Percentiles rank a stretch among this genome's conserved stretches.
These are phyloP conservation scores for Nebria ingens DNA, from an alignment of 1,140 invertebrate genomes.

Conservation along the genomic window DNA sequence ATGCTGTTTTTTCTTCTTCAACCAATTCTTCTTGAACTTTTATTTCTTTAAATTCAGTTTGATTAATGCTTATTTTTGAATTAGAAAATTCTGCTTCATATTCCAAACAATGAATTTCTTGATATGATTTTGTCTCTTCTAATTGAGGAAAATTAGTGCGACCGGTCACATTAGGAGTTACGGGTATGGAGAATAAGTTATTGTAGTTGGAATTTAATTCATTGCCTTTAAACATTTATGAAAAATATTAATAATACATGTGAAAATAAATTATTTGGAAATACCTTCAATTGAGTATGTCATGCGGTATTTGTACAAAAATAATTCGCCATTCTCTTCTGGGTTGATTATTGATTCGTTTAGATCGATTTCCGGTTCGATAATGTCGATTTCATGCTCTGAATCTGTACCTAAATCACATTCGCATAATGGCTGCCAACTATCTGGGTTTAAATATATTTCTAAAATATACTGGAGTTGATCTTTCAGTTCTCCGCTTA, in stretches of 20 bases:
- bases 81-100: not conserved
- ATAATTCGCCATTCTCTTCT: not conserved
- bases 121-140: not conserved
- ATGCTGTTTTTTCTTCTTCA: not conserved
- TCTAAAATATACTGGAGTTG: not conserved
- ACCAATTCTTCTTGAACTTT: not conserved
- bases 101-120: not conserved
- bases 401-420: not conserved
- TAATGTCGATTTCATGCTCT: not conserved
- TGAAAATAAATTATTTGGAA: too few species aligned
- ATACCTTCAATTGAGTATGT: not conserved
- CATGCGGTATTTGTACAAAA: not conserved
- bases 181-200: not conserved
- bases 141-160: not conserved
- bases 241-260: too few species aligned
- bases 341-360: not conserved
- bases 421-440: not conserved
- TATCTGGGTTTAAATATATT: not conserved
- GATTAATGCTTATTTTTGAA: not conserved
- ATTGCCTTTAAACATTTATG: not conserved
- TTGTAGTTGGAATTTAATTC: not conserved
- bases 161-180: not conserved
- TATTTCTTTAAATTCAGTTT: not conserved
- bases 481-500: not conserved
- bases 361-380: conserved; percentile 2